Percentiles rank a stretch among this genome's conserved stretches.
phyloP scores from a whole-genome alignment of 2,888 invertebrate species.

The Eupsilia transversa region DNA sequence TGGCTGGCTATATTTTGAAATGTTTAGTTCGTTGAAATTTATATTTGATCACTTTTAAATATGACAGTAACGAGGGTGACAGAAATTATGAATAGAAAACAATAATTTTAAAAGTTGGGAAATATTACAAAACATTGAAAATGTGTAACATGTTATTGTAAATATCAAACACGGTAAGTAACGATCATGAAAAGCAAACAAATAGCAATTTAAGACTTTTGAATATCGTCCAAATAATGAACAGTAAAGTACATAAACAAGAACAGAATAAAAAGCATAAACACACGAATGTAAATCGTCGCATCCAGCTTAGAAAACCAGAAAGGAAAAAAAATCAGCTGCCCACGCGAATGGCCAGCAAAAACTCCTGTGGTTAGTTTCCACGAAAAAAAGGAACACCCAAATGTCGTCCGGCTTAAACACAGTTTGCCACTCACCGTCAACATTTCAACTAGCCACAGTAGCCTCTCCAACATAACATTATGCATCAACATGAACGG shows the following conservation, averaged over 20 bases:
- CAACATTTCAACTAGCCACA: conserved; percentile 57
- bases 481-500: conserved; percentile 65
- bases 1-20: background rate
- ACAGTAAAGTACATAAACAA: conserved; percentile 33
- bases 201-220: conserved; percentile 11
- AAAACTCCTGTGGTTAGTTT: conserved; percentile 43
- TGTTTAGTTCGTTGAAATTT: background rate
- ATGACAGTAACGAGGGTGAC: too few relatives aligned
- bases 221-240: conserved; percentile 23
- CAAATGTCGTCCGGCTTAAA: conserved; percentile 53
- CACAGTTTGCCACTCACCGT: conserved; percentile 59
- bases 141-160: too few relatives aligned
- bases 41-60: background rate
- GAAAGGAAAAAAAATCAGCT: conserved; percentile 19
- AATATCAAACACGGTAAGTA: too few relatives aligned
- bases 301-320: conserved; percentile 22
- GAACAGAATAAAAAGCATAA: conserved; percentile 12
- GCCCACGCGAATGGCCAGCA: conserved; percentile 10
- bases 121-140: too few relatives aligned
- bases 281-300: conserved; percentile 26
- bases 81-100: too few relatives aligned
- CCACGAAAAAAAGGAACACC: conserved; percentile 19
- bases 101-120: too few relatives aligned
- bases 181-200: too few relatives aligned
- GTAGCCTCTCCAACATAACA: conserved; percentile 52